These are phyloP conservation scores for Idaea dimidiata DNA, from an alignment of 2,888 invertebrate species.

Conservation along the genomic window DNA sequence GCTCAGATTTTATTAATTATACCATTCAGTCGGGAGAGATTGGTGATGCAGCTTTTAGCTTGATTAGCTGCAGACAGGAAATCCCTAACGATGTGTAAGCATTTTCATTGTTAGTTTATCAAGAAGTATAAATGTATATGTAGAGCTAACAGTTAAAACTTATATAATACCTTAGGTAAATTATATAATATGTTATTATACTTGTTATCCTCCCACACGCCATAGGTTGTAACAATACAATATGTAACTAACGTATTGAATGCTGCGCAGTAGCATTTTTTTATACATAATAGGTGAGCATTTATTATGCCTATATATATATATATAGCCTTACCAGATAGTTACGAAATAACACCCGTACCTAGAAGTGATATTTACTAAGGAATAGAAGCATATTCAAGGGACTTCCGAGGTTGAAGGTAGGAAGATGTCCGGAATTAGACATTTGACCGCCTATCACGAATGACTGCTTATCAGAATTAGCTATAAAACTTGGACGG, in stretches of 20 bases:
- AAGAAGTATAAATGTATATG: not conserved
- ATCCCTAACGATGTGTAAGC: conserved; percentile 16
- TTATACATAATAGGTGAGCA: too few relatives aligned
- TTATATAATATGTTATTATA: conserved; percentile 24
- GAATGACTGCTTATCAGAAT: conserved; percentile 43
- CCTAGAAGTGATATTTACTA: too few relatives aligned
- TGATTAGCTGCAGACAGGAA: conserved; percentile 14
- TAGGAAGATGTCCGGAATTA: too few relatives aligned
- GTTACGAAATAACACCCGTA: too few relatives aligned
- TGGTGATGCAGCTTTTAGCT: conserved; percentile 7
- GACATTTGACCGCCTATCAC: too few relatives aligned
- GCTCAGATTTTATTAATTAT: conserved; percentile 68
- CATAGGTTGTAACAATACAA: conserved; percentile 44
- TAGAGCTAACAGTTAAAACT: not conserved
- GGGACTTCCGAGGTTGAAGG: too few relatives aligned
- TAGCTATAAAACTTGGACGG: conserved; percentile 33
- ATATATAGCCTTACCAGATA: too few relatives aligned
- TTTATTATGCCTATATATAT: too few relatives aligned
- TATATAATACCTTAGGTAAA: conserved; percentile 8
- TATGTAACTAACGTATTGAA: conserved; percentile 45
- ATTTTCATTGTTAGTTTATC: conserved; percentile 25
- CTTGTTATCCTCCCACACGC: conserved; percentile 55
- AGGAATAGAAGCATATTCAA: too few relatives aligned
- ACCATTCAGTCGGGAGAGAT: conserved; percentile 40
- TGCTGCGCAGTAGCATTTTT: conserved; percentile 62